A percentile compares a stretch with the other conserved stretches of the same genome.
Evolutionary conservation across 2,888 invertebrate species (phyloP).

Genomic region (Mythimna loreyi): DNA sequence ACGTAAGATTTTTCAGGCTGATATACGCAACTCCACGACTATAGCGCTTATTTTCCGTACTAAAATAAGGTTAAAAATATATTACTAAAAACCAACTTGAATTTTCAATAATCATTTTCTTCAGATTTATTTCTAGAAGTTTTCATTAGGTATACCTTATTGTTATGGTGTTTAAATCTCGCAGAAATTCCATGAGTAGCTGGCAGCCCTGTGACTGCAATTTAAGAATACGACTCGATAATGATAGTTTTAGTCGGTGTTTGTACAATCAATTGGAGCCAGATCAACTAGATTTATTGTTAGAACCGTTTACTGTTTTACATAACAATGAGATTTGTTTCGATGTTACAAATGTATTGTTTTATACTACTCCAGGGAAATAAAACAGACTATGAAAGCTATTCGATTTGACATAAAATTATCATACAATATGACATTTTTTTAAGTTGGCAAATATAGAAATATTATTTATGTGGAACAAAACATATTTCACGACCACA

Average conservation of each 20-base stretch:
- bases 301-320: conserved; percentile 45
- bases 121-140: background rate
- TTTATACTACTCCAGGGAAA: conserved; percentile 19
- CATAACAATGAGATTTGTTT: conserved; percentile 51
- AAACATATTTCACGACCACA: background rate
- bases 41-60: too few relatives aligned
- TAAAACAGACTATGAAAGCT: conserved; percentile 26
- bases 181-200: background rate
- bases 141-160: background rate
- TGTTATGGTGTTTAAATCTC: background rate
- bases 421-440: background rate
- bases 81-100: background rate
- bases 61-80: background rate
- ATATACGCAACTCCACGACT: too few relatives aligned
- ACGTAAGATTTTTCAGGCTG: too few relatives aligned
- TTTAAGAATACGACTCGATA: conserved; percentile 58
- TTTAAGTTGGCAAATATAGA: background rate
- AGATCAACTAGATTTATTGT: conserved; percentile 58
- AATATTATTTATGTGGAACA: background rate
- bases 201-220: conserved; percentile 61
- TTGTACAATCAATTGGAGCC: conserved; percentile 56
- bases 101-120: background rate
- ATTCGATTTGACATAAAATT: conserved; percentile 25
- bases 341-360: conserved; percentile 37
- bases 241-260: conserved; percentile 59